These are phyloP conservation scores for Ascidia mentula DNA, from an alignment of 23 tunicate species.

Conservation along the genomic window DNA sequence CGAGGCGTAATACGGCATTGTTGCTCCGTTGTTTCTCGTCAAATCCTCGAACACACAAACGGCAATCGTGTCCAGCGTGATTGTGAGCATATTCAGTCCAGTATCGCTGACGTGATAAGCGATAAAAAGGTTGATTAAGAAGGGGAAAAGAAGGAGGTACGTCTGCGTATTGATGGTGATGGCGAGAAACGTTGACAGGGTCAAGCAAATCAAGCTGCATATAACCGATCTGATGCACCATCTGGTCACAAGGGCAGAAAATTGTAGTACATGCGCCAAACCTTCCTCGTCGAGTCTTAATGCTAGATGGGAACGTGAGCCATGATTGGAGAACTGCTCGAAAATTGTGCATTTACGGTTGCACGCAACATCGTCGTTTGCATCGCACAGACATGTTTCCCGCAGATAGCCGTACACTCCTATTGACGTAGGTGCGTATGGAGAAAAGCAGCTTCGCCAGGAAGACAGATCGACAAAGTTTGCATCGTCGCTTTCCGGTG, in stretches of 20 bases:
- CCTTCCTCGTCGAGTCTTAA: conserved; percentile 9
- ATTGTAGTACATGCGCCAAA: background rate
- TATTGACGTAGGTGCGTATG: conserved; percentile 40
- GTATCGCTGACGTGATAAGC: conserved; percentile 32
- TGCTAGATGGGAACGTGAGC: background rate
- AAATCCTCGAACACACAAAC: conserved; percentile 63
- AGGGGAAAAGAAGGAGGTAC: conserved; percentile 24
- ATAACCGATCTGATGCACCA: conserved; percentile 22
- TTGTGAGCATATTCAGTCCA: conserved; percentile 24
- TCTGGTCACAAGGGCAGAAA: conserved; percentile 14
- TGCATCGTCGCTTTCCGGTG: background rate
- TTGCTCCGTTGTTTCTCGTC: conserved; percentile 40
- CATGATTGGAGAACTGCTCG: background rate
- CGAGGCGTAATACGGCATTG: conserved; percentile 31
- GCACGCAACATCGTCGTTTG: background rate
- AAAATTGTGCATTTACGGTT: background rate
- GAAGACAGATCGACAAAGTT: background rate
- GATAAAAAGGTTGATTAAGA: background rate
- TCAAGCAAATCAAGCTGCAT: conserved; percentile 11
- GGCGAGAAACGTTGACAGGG: conserved; percentile 1
- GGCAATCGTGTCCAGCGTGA: conserved; percentile 35
- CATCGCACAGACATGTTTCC: conserved; percentile 32
- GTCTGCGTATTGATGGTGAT: background rate
- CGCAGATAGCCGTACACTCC: conserved; percentile 60
- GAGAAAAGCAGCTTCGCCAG: conserved; percentile 26